Conservation (phyloP, 2,888 invertebrate genomes). For the Hypomecis punctinalis region DNA sequence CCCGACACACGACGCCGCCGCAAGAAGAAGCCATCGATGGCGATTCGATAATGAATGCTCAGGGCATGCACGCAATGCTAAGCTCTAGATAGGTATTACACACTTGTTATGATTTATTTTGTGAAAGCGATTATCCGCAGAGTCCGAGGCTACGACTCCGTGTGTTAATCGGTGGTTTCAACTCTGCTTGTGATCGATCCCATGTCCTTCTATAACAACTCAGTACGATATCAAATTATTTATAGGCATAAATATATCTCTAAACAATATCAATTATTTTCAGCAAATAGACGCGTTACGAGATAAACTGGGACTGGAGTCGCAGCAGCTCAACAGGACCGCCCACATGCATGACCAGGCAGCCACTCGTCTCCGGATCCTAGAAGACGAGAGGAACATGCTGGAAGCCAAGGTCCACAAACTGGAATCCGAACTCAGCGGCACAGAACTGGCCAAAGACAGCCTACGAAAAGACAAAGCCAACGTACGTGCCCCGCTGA, state of each 20-base stretch:
- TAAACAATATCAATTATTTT: not conserved
- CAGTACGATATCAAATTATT: too few species aligned
- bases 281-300: slow-evolving; percentile 91
- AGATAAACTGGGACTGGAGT: slow-evolving; percentile 89
- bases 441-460: slow-evolving; percentile 89
- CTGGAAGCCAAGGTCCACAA: slow-evolving; percentile 91
- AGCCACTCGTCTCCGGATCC: slow-evolving; percentile 85
- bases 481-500: slow-evolving; percentile 83
- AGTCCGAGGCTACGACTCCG: too few species aligned
- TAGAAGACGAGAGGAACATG: slow-evolving; percentile 91
- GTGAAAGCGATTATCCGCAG: too few species aligned
- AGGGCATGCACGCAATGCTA: too few species aligned
- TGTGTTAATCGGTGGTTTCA: too few species aligned
- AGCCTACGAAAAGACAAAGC: slow-evolving; percentile 90
- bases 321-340: slow-evolving; percentile 89
- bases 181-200: too few species aligned
- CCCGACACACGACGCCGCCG: too few species aligned
- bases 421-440: slow-evolving; percentile 91
- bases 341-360: slow-evolving; percentile 88
- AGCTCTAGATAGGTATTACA: too few species aligned
- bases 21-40: too few species aligned
- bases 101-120: too few species aligned
- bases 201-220: too few species aligned
- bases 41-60: too few species aligned
- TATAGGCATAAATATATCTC: slow-evolving; percentile 1